phyloP scores from a whole-genome alignment of 2,888 invertebrate species.

The Cataglyphis altisquamis region DNA sequence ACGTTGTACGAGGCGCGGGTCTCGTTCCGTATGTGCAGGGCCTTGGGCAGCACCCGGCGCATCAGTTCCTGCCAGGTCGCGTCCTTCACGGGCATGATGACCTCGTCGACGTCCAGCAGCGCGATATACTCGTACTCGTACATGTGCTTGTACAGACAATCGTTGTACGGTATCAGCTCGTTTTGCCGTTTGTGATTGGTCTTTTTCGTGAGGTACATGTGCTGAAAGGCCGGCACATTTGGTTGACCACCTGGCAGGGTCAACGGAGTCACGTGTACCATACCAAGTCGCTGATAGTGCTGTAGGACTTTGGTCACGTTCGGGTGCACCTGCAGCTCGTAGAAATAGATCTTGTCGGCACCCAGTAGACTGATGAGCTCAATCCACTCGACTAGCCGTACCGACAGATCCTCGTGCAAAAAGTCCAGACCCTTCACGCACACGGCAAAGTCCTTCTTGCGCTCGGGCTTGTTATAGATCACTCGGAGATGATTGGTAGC shows the following conservation, averaged over 20 bases:
- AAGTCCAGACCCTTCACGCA: constrained; percentile 98
- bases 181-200: constrained; percentile 97
- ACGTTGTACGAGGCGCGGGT: constrained; percentile 94
- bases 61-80: constrained; percentile 92
- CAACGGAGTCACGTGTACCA: constrained; percentile 92
- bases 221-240: constrained; percentile 95
- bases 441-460: constrained; percentile 94
- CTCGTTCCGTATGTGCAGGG: constrained; percentile 90
- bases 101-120: constrained; percentile 97
- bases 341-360: constrained; percentile 96
- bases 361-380: constrained; percentile 95
- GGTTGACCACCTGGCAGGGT: constrained; percentile 96
- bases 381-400: constrained; percentile 97
- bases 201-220: constrained; percentile 95
- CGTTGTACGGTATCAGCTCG: constrained; percentile 98
- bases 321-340: constrained; percentile 95
- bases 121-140: constrained; percentile 96
- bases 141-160: constrained; percentile 97
- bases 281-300: constrained; percentile 89
- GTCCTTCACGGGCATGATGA: constrained; percentile 95
- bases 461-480: constrained; percentile 91
- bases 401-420: constrained; percentile 95
- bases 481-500: constrained; percentile 95
- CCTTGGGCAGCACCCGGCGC: constrained; percentile 90
- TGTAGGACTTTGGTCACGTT: constrained; percentile 94